Percentiles rank a stretch among this genome's conserved stretches.
Evolutionary conservation across 1,140 invertebrate genomes (phyloP).

Genomic region (Pseudomyrmex gracilis): DNA sequence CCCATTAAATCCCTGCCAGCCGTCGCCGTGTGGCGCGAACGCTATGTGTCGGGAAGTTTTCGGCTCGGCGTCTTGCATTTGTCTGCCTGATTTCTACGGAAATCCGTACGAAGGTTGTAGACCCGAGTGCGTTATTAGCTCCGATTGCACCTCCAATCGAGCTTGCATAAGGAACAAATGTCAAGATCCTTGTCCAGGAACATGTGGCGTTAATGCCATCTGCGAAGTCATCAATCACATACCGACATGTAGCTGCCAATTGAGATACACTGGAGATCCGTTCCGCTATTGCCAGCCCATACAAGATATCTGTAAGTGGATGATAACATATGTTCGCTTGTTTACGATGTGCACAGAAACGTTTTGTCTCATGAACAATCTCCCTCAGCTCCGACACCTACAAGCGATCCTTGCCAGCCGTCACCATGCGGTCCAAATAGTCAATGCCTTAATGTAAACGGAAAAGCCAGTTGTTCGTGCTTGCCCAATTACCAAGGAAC

Average conservation of each 20-base stretch:
- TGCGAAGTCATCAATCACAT: slow-evolving; percentile 92
- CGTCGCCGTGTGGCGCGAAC: slow-evolving; percentile 92
- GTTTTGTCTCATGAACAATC: not conserved
- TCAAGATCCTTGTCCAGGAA: slow-evolving; percentile 90
- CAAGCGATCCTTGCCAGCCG: slow-evolving; percentile 87
- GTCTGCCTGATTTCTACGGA: slow-evolving; percentile 88
- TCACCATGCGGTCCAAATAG: slow-evolving; percentile 90
- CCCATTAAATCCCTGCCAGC: slow-evolving; percentile 88
- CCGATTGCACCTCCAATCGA: slow-evolving; percentile 87
- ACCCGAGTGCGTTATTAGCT: slow-evolving; percentile 89
- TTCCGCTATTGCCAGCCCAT: slow-evolving; percentile 83
- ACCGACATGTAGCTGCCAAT: slow-evolving; percentile 89
- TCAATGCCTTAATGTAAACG: slow-evolving; percentile 87
- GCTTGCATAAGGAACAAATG: slow-evolving; percentile 89
- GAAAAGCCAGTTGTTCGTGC: slow-evolving; percentile 88
- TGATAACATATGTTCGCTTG: not conserved
- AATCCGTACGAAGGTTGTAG: slow-evolving; percentile 88
- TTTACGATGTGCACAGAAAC: not conserved
- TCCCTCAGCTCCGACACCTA: slow-evolving; percentile 76
- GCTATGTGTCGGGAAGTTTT: slow-evolving; percentile 88
- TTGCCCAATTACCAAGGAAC: slow-evolving; percentile 88
- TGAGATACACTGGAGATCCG: slow-evolving; percentile 90
- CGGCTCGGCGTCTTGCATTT: slow-evolving; percentile 87
- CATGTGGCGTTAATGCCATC: slow-evolving; percentile 90
- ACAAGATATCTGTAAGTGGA: slow-evolving; percentile 70